phyloP scores from a whole-genome alignment of 1,140 invertebrate genomes.

The Sycobia sp. region DNA sequence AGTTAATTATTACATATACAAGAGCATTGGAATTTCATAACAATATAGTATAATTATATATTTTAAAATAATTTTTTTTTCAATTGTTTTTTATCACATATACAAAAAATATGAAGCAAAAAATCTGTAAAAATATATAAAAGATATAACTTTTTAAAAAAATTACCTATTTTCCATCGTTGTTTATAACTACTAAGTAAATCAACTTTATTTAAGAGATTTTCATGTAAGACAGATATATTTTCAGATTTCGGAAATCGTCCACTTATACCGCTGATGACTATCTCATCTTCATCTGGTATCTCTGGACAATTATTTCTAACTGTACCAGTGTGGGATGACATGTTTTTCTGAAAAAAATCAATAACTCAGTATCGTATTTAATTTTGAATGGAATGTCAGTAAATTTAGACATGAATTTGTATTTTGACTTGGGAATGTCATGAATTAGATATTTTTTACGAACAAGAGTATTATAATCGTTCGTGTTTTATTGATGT shows the following conservation, averaged over 20 bases:
- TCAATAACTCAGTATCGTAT: too few relatives aligned
- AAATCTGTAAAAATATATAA: neutral
- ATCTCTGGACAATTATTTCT: neutral
- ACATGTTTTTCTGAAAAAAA: too few relatives aligned
- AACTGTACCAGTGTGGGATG: too few relatives aligned
- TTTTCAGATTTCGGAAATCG: constrained; percentile 84
- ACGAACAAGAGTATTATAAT: too few relatives aligned
- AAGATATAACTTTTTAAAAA: neutral
- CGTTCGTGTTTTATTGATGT: too few relatives aligned
- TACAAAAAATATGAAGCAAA: constrained; percentile 66
- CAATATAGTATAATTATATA: neutral
- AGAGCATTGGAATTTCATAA: neutral
- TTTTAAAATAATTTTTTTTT: neutral
- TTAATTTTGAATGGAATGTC: too few relatives aligned
- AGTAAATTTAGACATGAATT: too few relatives aligned
- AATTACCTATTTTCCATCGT: constrained; percentile 72
- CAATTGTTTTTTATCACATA: too few relatives aligned
- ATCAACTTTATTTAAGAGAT: constrained; percentile 76
- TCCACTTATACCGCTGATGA: constrained; percentile 83
- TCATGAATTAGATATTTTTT: too few relatives aligned
- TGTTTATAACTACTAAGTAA: constrained; percentile 76
- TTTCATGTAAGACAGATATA: constrained; percentile 76
- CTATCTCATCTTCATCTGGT: constrained; percentile 77
- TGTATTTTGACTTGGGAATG: too few relatives aligned
- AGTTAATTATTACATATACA: too few relatives aligned